These are phyloP conservation scores for Dolichomitus sp. DNA, from an alignment of 2,888 invertebrate species.

Conservation along the genomic window DNA sequence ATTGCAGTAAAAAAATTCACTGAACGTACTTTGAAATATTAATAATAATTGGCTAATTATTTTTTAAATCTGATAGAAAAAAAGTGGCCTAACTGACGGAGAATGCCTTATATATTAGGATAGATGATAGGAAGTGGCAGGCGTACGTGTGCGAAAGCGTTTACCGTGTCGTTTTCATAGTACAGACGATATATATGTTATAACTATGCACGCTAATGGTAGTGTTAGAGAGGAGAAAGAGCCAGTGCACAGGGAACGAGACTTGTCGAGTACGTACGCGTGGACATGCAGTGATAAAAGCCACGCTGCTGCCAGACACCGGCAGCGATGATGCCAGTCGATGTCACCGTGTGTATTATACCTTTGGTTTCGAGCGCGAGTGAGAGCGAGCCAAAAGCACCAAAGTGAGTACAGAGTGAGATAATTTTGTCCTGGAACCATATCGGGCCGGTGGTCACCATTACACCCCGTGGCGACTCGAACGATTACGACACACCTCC, in stretches of 20 bases:
- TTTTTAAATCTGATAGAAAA: too few species aligned
- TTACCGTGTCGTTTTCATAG: constrained; percentile 55
- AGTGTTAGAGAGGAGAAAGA: constrained; percentile 4
- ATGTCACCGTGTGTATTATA: not conserved
- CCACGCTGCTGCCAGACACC: constrained; percentile 58
- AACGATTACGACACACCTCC: constrained; percentile 77
- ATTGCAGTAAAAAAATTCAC: too few species aligned
- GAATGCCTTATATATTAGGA: constrained; percentile 17
- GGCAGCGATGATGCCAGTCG: constrained; percentile 20
- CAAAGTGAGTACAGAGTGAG: constrained; percentile 70
- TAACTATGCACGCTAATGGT: constrained; percentile 9
- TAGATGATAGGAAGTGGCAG: constrained; percentile 5
- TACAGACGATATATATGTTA: not conserved
- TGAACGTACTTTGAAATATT: too few species aligned
- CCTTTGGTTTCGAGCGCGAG: not conserved
- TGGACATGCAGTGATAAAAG: constrained; percentile 60
- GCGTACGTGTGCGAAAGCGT: constrained; percentile 48
- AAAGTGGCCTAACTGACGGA: too few species aligned
- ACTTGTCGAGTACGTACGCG: constrained; percentile 45
- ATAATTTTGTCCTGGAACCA: constrained; percentile 70
- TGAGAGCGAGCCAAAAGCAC: constrained; percentile 56
- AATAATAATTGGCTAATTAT: too few species aligned
- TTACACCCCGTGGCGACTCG: constrained; percentile 74
- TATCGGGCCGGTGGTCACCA: constrained; percentile 75
- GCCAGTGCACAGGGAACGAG: constrained; percentile 43